phyloP scores from a whole-genome alignment of 1,140 invertebrate species.

The Drosophila bifasciata region DNA sequence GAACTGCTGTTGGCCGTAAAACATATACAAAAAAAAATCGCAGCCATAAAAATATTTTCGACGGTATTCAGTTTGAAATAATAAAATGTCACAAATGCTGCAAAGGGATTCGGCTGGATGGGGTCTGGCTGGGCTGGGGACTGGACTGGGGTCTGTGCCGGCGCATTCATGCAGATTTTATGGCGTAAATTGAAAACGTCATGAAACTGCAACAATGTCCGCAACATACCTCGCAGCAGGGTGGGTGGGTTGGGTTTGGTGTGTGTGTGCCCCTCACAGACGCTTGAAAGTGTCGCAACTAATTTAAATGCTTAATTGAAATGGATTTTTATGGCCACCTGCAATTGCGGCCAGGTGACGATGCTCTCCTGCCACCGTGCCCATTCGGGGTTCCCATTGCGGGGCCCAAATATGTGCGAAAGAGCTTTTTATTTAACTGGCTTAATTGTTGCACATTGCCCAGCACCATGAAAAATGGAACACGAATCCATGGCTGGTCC shows the following conservation, averaged over 20 bases:
- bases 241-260: no score
- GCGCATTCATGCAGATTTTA: conserved; percentile 82
- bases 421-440: conserved; percentile 78
- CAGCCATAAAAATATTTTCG: conserved; percentile 73
- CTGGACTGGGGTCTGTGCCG: conserved; percentile 40
- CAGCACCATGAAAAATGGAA: not conserved
- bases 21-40: conserved; percentile 64
- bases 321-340: conserved; percentile 80
- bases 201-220: conserved; percentile 73
- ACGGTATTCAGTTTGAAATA: conserved; percentile 60
- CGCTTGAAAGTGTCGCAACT: conserved; percentile 77
- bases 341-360: conserved; percentile 64
- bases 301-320: conserved; percentile 84
- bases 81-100: conserved; percentile 57
- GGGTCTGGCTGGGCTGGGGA: not conserved
- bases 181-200: conserved; percentile 81
- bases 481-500: conserved; percentile 14
- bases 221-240: no score
- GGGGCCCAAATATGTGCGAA: conserved; percentile 74
- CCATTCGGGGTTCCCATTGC: conserved; percentile 29
- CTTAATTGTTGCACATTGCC: conserved; percentile 72
- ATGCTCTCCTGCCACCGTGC: conserved; percentile 9
- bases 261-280: conserved; percentile 36
- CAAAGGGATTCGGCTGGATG: conserved; percentile 1
- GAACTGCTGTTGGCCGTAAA: conserved; percentile 54